Evolutionary conservation across 1,140 invertebrate species (phyloP), one percentile per base, ranked within the genome.

Genomic region (Drosophila sp.): DNA sequence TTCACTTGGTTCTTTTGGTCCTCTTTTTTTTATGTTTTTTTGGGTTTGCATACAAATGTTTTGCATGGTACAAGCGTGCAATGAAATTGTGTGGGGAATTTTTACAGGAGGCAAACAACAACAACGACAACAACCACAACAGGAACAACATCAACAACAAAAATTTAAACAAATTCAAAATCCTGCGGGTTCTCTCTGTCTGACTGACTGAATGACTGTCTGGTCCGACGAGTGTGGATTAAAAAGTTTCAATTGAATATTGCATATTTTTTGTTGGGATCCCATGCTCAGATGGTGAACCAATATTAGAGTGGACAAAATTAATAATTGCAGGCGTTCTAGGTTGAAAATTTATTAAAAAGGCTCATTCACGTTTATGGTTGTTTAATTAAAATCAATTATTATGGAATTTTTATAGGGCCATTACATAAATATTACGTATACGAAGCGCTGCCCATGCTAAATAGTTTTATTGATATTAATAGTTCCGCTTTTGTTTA

Each of bases 161-260:
- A 79, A 82, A 73, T 87, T 79, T 79, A 86, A 87, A 82, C 79
- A 87, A 86, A 86, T 86, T 68, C 44, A 50, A 50, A 50, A 50
- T 50, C 44, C 44, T 50, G 44, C 44, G 44, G 44, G 44, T 50
- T 50, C 44, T 27, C 23, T 50, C 44, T 50, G 44, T 23, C 44
- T 50, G 10, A 2, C 44, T 47, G n/a, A 50, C 44, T 50, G 44
- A 27, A 23, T 50, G 44, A 27, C 23, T 50, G 23, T 5, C 23
- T 47, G 23, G 44, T 3, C 44, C 27, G 44, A 62, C 72, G 76
- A 83, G 76, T 69, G 83, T 50, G 63, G 38, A 71, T 71, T 70
- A 61, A 76, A 65, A 50, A 82, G 69, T 78, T 72, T 64, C 23
- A 33, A 32, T 50, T 50, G 23, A 50, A 50, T 27, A 50, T 50